Evolutionary conservation across 2,113 vertebrate species (phyloP).

Genomic region (Chamaea fasciata): DNA sequence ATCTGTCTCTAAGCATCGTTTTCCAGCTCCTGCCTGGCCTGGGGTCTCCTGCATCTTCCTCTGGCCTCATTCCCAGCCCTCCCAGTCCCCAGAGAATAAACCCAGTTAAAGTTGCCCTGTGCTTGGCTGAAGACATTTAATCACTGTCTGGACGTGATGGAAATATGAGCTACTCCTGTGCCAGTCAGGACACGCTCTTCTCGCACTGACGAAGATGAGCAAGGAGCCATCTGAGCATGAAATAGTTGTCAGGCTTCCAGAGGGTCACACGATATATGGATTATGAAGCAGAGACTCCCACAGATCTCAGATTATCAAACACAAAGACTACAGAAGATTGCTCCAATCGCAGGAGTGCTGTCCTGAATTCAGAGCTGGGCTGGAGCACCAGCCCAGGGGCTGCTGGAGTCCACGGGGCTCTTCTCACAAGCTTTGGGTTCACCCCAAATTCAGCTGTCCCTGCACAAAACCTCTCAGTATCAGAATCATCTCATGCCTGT

Average conservation of each 20-base stretch:
- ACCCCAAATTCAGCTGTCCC: neutral
- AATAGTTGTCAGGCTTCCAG: constrained; percentile 65
- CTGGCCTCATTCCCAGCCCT: neutral
- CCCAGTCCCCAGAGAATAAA: neutral
- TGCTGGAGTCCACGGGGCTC: neutral
- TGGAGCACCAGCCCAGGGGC: neutral
- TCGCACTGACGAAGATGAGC: constrained; percentile 10
- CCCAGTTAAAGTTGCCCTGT: neutral
- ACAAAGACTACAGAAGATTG: constrained; percentile 20
- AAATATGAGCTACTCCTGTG: constrained; percentile 28
- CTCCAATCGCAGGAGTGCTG: neutral
- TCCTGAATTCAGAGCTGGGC: neutral
- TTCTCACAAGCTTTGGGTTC: neutral
- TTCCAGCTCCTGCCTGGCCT: neutral
- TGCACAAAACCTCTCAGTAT: fast-evolving
- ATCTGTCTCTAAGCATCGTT: neutral
- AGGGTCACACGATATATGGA: constrained; percentile 64
- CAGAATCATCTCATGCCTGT: neutral
- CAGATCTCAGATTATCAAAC: constrained; percentile 41
- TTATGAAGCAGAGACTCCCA: constrained; percentile 56
- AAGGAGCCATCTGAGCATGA: constrained; percentile 49
- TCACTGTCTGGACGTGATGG: neutral
- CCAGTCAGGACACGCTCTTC: constrained; percentile 44
- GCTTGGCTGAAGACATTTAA: constrained; percentile 15
- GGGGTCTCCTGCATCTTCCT: neutral